phyloP scores from a whole-genome alignment of 2,888 invertebrate genomes.

The Agrochola lota region DNA sequence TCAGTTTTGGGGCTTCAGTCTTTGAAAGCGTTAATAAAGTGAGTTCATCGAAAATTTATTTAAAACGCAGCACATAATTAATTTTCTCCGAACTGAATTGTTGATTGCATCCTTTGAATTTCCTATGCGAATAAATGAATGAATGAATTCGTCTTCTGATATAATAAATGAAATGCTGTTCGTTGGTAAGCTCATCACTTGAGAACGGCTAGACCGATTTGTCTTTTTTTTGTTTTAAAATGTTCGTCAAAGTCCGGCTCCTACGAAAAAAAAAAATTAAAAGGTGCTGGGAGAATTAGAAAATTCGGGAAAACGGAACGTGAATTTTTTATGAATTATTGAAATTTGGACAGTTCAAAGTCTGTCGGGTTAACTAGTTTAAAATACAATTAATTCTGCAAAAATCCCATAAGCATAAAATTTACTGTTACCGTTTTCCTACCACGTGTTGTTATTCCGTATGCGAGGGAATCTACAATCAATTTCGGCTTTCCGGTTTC shows the following conservation, averaged over 20 bases:
- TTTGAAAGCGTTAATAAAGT: neutral
- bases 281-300: too few species aligned
- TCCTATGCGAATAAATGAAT: slow-evolving; percentile 11
- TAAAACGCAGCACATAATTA: slow-evolving; percentile 10
- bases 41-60: slow-evolving; percentile 5
- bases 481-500: slow-evolving; percentile 74
- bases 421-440: slow-evolving; percentile 4
- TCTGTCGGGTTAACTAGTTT: slow-evolving; percentile 1
- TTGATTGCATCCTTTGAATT: slow-evolving; percentile 27
- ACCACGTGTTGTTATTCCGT: slow-evolving; percentile 36
- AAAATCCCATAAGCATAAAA: slow-evolving; percentile 17
- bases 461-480: slow-evolving; percentile 72
- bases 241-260: neutral
- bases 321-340: neutral
- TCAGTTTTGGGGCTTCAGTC: neutral
- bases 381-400: slow-evolving; percentile 23
- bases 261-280: neutral
- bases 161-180: too few species aligned
- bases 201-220: too few species aligned
- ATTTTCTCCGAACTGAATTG: slow-evolving; percentile 13
- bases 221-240: too few species aligned
- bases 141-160: neutral
- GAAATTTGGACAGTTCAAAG: neutral
- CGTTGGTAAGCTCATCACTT: too few species aligned
- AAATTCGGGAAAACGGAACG: neutral